A percentile compares a stretch with the other conserved stretches of the same genome.
Evolutionary conservation across 2,113 vertebrate species (phyloP).

Genomic region (Archilochus colubris): DNA sequence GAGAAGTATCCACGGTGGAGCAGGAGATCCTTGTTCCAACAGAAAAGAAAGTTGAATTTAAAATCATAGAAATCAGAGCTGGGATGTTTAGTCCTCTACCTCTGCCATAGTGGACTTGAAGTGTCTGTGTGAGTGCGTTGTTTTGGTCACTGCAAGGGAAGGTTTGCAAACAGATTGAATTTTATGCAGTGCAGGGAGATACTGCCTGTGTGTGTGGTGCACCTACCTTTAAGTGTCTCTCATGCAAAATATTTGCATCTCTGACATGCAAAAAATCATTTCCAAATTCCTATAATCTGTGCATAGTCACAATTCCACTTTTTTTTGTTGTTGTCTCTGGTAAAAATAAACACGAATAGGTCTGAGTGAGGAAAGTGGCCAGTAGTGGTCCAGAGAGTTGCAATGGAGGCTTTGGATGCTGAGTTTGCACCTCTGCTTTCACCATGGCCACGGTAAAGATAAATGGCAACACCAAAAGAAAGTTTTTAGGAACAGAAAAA

Average conservation of each 20-base stretch:
- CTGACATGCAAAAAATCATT: background rate
- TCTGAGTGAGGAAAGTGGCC: background rate
- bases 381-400: background rate
- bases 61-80: background rate
- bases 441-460: background rate
- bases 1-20: slow-evolving; percentile 69
- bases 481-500: background rate
- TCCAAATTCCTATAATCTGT: background rate
- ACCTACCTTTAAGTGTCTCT: background rate
- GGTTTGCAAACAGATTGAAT: background rate
- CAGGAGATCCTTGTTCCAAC: slow-evolving; percentile 75
- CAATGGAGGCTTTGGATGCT: background rate
- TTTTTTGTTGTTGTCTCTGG: accelerated
- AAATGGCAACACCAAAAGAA: background rate
- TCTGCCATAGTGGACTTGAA: accelerated
- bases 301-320: accelerated
- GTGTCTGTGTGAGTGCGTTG: background rate
- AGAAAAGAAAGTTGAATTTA: slow-evolving; percentile 58
- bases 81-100: background rate
- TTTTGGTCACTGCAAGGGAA: background rate
- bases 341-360: accelerated
- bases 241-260: background rate
- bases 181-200: background rate
- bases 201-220: accelerated
- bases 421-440: background rate